Percentiles rank a stretch among this genome's conserved stretches.
phyloP scores from a whole-genome alignment of 2,797 vertebrate genomes.

The Chiroxiphia lanceolata region DNA sequence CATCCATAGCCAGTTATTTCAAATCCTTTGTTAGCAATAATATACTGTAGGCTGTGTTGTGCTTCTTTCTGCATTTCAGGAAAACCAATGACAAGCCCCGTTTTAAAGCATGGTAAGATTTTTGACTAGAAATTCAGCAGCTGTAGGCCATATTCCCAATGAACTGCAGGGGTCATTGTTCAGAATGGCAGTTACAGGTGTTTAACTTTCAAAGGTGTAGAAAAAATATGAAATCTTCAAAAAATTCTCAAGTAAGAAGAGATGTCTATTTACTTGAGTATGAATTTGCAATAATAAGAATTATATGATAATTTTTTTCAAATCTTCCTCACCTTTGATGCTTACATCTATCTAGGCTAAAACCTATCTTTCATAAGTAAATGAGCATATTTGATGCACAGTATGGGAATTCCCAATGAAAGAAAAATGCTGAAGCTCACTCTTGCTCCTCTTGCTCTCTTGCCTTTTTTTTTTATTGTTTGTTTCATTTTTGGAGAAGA shows the following conservation, averaged over 20 bases:
- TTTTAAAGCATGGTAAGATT: not conserved
- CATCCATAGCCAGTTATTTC: not conserved
- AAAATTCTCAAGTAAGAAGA: not conserved
- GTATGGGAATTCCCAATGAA: not conserved
- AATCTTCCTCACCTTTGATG: not conserved
- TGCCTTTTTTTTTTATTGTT: not conserved
- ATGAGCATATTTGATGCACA: not conserved
- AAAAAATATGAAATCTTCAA: not conserved
- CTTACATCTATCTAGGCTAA: not conserved
- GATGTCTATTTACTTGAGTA: not conserved
- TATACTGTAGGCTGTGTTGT: not conserved
- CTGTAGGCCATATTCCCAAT: not conserved
- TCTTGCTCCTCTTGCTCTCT: not conserved
- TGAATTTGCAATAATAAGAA: not conserved
- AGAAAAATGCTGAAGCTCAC: not conserved
- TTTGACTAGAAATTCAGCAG: not conserved
- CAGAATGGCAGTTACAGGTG: not conserved
- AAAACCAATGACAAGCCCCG: not conserved
- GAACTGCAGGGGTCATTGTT: not conserved
- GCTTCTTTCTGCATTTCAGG: not conserved
- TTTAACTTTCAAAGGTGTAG: not conserved
- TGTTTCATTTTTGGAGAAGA: not conserved
- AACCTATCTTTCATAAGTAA: not conserved
- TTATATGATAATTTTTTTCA: not conserved
- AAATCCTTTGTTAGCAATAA: not conserved